Evolutionary conservation across 2,888 invertebrate species (phyloP), one percentile per base, ranked within the genome.

Genomic region (Sarcophaga carnaria): DNA sequence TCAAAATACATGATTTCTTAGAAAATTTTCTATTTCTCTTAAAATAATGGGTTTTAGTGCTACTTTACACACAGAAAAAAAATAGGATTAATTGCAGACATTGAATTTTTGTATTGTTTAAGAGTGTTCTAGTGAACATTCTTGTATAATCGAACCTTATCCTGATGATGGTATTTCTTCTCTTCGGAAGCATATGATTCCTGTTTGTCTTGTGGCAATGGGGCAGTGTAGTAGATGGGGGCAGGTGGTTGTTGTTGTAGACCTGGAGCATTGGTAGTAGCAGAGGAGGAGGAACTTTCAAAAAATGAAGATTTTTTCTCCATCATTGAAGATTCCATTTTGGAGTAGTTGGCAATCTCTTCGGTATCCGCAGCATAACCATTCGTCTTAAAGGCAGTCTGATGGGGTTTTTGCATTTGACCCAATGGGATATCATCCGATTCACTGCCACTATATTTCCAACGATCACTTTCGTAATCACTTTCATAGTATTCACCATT

Each of bases 351-450:
- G 0, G 95, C 93, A 3, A 95, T 95, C 89, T 96, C 96, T 89
- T 96, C 96, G 0, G 96, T 96, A 90, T 96, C 96, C 2, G 96
- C 96, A 93, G 95, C 95, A 90, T 96, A 96, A 14, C 96, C 96
- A 89, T 95, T 95, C 84, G 93, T 91, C 88, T 92, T 93, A 20
- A 90, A 90, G 90, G 54, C 88, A 37, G 89, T 83, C 45, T 69
- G 88, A 83, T 93, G 91, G 59, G 94, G 93, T 14, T 95, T 93
- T 86, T 94, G 93, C 0, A 95, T 95, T 86, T 94, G 94, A 54
- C 95, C 94, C 90, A 95, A 95, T 22, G 93, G 91, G 1, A 94
- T 94, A 87, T 96, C 96, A 89, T 96, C 96, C 17, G 94, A 95
- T 89, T 96, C 96, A 89, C 95, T 96, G 86, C 95, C 95, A 88